Conservation (phyloP, 2,113 vertebrate species). For the Dasyurus viverrinus region DNA sequence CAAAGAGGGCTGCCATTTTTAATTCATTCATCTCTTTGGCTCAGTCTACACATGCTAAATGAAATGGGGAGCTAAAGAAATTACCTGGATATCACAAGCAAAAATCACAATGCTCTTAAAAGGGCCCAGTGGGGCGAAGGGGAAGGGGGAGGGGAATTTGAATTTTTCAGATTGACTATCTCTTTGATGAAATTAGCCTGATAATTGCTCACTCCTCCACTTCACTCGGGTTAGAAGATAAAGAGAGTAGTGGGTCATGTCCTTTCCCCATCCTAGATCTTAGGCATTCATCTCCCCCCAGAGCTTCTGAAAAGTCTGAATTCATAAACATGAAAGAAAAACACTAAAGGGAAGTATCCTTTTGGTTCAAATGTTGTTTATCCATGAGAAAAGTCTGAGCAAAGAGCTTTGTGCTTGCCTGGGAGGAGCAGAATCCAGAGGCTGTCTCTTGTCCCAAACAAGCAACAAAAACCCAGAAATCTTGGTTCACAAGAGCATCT, state of each 20-base stretch:
- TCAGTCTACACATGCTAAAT: slow-evolving; percentile 46
- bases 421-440: neutral
- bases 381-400: neutral
- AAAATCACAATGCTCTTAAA: neutral
- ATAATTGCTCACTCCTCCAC: slow-evolving; percentile 3
- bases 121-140: neutral
- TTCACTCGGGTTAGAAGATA: neutral
- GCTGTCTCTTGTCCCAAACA: neutral
- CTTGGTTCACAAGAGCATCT: neutral
- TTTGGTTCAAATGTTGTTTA: neutral
- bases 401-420: neutral
- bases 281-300: neutral
- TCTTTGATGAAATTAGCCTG: slow-evolving; percentile 22
- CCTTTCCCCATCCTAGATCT: neutral
- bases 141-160: neutral
- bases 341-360: neutral
- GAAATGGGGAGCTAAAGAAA: slow-evolving; percentile 42
- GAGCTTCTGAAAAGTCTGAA: neutral
- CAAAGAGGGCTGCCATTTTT: slow-evolving; percentile 25
- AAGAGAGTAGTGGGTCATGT: neutral
- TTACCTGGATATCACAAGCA: slow-evolving; percentile 35
- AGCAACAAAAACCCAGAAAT: neutral
- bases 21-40: slow-evolving; percentile 44
- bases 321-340: neutral
- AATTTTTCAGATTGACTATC: slow-evolving; percentile 33